Evolutionary conservation across 2,888 invertebrate species (phyloP), one percentile per base, ranked within the genome.

Genomic region (Parthenolecanium corni): DNA sequence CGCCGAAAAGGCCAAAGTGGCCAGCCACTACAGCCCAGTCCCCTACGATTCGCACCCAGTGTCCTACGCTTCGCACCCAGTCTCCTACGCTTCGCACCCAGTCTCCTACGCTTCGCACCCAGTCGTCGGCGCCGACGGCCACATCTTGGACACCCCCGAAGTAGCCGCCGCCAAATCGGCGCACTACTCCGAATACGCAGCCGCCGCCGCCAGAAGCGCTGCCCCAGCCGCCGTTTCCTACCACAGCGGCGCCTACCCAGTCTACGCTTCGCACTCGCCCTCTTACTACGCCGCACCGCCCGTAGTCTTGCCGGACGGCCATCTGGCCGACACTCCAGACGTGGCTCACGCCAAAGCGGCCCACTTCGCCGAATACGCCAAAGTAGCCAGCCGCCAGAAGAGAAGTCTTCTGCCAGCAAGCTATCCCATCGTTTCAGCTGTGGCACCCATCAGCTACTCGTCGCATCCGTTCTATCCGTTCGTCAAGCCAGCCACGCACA

Each of bases 271-370:
- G 38, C 70, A 69, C 52, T 72, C 71, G 58, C 25, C 70, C 69
- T 51, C 72, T 71, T 62, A 52, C 18, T 23, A 56, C 40, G 67
- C 23, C 44, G 64, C 65, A 18, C 16, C 52, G 0, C 74, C 75
- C 1, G 70, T 72, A 1, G 74, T 74, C 51, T 57, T 46, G 6
- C 72, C 71, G 11, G 73, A 73, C 49, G 74, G 74, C 2, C 71
- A 71, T 63, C 73, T 74, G 11, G 72, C 74, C 65, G 71, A 69
- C 66, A 69, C 69, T 54, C 68, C 70, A 40, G 70, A 70, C 64
- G 76, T 78, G 11, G 73, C 73, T 9, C 73, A 73, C 62, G 77
- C 77, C 23, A 75, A 74, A 66, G 74, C 73, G 24, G 74, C 73
- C 14, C 76, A 76, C 68, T 68, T 72, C 38, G 74, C 72, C 51